A percentile compares a stretch with the other conserved stretches of the same genome.
phyloP scores from a whole-genome alignment of 2,113 vertebrate genomes.

The Mastomys coucha region DNA sequence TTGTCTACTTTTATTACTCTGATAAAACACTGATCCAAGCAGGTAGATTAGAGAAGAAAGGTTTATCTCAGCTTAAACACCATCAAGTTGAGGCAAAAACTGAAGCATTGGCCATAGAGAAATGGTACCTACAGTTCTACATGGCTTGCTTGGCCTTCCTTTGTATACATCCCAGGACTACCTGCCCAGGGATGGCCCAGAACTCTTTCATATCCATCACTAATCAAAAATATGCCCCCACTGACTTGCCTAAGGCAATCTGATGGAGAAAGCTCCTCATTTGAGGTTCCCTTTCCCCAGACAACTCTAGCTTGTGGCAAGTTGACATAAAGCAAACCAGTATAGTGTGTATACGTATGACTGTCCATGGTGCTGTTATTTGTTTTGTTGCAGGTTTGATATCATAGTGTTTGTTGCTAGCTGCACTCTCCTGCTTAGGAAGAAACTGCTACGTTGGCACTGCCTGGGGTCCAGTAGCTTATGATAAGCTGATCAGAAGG shows the following conservation, averaged over 20 bases:
- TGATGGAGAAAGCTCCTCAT: neutral
- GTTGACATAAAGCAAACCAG: neutral
- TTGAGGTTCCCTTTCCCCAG: neutral
- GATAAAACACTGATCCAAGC: neutral
- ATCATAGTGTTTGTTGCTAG: neutral
- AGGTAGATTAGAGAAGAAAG: neutral
- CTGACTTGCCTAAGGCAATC: neutral
- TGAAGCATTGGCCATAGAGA: neutral
- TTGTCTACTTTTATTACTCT: neutral
- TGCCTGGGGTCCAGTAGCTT: neutral
- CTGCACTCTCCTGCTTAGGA: neutral
- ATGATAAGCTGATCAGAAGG: slow-evolving; percentile 11
- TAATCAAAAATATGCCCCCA: neutral
- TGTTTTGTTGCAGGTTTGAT: neutral
- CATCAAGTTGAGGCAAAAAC: neutral
- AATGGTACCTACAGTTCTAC: neutral
- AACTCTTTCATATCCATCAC: neutral
- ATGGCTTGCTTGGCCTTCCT: neutral
- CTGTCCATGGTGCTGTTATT: neutral
- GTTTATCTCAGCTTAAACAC: neutral
- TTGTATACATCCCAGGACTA: neutral
- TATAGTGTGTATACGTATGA: neutral
- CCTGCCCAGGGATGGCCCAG: neutral
- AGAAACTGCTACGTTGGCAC: neutral
- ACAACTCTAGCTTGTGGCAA: neutral